A percentile compares a stretch with the other conserved stretches of the same genome.
phyloP scores from a whole-genome alignment of 2,113 vertebrate species.

The Pagrus major region DNA sequence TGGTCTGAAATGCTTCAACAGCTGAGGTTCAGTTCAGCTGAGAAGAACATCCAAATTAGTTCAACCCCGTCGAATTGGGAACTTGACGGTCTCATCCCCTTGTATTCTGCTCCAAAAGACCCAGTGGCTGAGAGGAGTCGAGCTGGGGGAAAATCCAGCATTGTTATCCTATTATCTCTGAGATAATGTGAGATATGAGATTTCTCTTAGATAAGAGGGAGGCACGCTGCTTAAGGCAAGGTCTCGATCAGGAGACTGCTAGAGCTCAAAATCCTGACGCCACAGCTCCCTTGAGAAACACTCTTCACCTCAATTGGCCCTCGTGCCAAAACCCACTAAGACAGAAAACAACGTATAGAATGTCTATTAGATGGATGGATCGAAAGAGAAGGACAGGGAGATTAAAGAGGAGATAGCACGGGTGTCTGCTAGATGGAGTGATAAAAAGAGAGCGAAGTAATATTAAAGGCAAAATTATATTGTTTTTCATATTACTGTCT shows the following conservation, averaged over 20 bases:
- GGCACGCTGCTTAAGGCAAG: conserved; percentile 61
- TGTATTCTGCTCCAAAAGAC: conserved; percentile 63
- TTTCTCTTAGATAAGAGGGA: conserved; percentile 66
- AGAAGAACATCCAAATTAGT: conserved; percentile 69
- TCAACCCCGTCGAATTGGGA: conserved; percentile 63
- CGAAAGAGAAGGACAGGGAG: conserved; percentile 18
- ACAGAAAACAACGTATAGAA: conserved; percentile 69
- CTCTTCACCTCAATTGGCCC: conserved; percentile 71
- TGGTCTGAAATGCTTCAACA: conserved; percentile 56
- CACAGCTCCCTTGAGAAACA: conserved; percentile 55
- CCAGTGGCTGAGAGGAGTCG: conserved; percentile 46
- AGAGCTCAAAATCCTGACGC: conserved; percentile 67
- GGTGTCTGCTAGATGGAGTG: conserved; percentile 53
- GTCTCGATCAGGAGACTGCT: conserved; percentile 64
- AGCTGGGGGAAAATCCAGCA: conserved; percentile 60
- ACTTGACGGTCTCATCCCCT: conserved; percentile 57
- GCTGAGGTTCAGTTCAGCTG: conserved; percentile 63
- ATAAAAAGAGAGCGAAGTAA: conserved; percentile 64
- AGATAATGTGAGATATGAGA: conserved; percentile 76
- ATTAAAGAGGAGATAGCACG: conserved; percentile 61
- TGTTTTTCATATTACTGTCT: conserved; percentile 77
- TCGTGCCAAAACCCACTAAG: conserved; percentile 49
- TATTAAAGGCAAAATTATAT: conserved; percentile 73
- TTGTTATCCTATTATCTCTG: conserved; percentile 75
- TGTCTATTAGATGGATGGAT: conserved; percentile 49